Evolutionary conservation across 2,113 vertebrate genomes (phyloP).

Genomic region (Corythaixoides concolor): DNA sequence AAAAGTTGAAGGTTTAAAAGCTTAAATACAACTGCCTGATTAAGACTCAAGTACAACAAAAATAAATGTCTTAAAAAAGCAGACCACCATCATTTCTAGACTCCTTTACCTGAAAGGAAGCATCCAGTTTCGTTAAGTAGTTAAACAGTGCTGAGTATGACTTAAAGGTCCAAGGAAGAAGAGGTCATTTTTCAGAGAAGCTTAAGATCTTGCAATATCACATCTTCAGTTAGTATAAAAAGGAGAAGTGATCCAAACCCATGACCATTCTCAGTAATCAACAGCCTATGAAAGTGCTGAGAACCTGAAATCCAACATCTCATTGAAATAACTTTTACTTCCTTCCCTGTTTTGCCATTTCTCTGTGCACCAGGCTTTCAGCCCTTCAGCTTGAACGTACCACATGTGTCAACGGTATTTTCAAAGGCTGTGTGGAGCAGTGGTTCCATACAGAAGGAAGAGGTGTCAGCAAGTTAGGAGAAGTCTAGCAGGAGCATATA

Average conservation of each 20-base stretch:
- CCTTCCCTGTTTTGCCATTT: background rate
- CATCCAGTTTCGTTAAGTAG: background rate
- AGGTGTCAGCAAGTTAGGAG: background rate
- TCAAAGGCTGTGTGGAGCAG: background rate
- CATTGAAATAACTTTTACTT: background rate
- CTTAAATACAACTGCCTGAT: background rate
- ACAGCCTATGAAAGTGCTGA: background rate
- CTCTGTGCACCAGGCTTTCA: background rate
- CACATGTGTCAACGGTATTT: background rate
- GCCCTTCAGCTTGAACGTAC: background rate
- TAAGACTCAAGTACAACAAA: background rate
- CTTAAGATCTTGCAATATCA: background rate
- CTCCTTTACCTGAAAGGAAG: background rate
- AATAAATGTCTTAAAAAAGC: background rate
- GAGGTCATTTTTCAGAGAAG: background rate
- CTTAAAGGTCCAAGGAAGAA: background rate
- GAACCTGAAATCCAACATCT: background rate
- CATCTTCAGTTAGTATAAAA: background rate
- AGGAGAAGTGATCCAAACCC: background rate
- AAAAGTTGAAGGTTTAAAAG: background rate
- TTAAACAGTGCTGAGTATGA: background rate
- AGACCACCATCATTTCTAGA: background rate
- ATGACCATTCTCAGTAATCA: background rate
- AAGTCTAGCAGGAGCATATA: background rate
- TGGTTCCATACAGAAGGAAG: background rate